Percentiles rank a stretch among this genome's conserved stretches.
Conservation (phyloP, 2,113 vertebrate species). For the Lathamus discolor region DNA sequence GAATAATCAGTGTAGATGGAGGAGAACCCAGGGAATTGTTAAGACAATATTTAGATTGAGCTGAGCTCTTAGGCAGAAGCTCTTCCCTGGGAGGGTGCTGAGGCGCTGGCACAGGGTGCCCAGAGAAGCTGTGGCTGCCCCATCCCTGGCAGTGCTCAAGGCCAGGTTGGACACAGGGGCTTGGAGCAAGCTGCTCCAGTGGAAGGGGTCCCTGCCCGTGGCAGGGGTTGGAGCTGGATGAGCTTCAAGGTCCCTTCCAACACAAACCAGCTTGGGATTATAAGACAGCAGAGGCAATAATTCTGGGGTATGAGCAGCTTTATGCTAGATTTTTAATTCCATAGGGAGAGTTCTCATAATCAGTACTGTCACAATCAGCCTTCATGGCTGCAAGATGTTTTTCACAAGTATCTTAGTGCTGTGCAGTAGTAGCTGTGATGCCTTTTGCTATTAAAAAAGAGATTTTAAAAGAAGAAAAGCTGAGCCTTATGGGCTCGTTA, state of each 20-base stretch:
- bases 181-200: too few species aligned
- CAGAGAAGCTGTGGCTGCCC: neutral
- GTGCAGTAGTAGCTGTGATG: neutral
- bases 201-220: neutral
- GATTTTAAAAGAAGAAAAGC: neutral
- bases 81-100: neutral
- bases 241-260: neutral
- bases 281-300: neutral
- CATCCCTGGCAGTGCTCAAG: too few species aligned
- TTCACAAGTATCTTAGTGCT: neutral
- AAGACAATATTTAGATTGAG: neutral
- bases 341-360: neutral
- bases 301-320: neutral
- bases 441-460: neutral
- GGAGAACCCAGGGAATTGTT: accelerated
- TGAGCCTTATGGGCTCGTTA: neutral
- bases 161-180: too few species aligned
- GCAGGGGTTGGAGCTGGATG: neutral
- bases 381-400: neutral
- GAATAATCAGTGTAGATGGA: neutral
- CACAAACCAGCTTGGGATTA: neutral
- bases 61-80: neutral
- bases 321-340: neutral
- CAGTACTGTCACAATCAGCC: neutral
- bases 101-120: neutral